Evolutionary conservation across 1,140 invertebrate genomes (phyloP).

Genomic region (Nixonia krombeini): DNA sequence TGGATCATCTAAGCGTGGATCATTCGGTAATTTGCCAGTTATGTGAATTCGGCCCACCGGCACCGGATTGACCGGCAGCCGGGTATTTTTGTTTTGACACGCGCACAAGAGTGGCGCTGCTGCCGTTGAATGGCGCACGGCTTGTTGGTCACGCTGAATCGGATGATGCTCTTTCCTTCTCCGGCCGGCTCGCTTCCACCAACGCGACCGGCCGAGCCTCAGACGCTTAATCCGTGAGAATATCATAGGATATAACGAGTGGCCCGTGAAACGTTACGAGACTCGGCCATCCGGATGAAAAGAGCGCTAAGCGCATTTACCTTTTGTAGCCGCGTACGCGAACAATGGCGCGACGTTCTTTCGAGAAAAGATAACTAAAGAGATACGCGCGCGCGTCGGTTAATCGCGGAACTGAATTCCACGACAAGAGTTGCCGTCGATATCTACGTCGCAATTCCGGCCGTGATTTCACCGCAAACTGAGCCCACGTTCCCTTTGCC

Average conservation of each 20-base stretch:
- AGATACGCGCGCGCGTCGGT: no score
- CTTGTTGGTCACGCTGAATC: constrained; percentile 65
- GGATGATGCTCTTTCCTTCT: constrained; percentile 39
- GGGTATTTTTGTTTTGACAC: constrained; percentile 69
- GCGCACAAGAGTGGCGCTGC: constrained; percentile 57
- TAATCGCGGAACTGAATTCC: no score
- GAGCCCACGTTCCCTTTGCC: no score
- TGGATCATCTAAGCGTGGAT: constrained; percentile 63
- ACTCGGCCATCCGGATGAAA: constrained; percentile 53
- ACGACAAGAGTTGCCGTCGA: no score
- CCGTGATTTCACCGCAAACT: no score
- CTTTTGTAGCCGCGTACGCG: constrained; percentile 40
- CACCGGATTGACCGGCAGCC: constrained; percentile 19
- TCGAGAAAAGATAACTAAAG: constrained; percentile 7
- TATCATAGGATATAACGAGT: constrained; percentile 67
- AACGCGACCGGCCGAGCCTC: no score
- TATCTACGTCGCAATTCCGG: no score
- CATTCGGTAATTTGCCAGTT: constrained; percentile 69
- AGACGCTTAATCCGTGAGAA: constrained; percentile 60
- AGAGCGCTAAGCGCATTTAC: constrained; percentile 58
- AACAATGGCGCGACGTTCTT: constrained; percentile 42
- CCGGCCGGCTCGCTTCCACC: no score
- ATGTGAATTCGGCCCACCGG: constrained; percentile 28
- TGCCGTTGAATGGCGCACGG: constrained; percentile 61
- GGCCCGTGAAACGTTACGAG: constrained; percentile 58